Evolutionary conservation across 2,888 invertebrate genomes (phyloP).

Genomic region (Formica aserva): DNA sequence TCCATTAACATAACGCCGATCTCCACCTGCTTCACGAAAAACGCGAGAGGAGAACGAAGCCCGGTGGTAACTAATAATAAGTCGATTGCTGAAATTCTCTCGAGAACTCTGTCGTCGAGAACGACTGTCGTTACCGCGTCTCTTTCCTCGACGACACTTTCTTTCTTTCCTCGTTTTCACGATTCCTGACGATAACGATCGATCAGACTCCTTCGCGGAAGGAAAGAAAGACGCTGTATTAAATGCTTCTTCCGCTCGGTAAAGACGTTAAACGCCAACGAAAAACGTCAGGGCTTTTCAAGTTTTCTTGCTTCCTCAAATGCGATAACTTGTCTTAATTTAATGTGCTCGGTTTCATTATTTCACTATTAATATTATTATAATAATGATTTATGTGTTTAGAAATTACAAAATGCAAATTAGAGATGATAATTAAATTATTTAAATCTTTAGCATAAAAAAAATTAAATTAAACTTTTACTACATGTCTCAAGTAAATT

Average conservation of each 20-base stretch:
- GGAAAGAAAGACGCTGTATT: conserved; percentile 46
- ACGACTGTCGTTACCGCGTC: conserved; percentile 37
- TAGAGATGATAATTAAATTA: neutral
- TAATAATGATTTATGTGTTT: neutral
- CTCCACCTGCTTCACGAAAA: conserved; percentile 78
- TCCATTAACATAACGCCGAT: conserved; percentile 79
- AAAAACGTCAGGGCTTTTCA: conserved; percentile 29
- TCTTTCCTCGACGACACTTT: conserved; percentile 33
- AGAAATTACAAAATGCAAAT: neutral
- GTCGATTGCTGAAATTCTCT: conserved; percentile 27
- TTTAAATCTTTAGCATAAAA: neutral
- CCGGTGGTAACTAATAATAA: neutral
- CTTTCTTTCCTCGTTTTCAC: conserved; percentile 27
- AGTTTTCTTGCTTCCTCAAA: conserved; percentile 1
- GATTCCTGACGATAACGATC: conserved; percentile 52
- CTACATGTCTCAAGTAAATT: neutral
- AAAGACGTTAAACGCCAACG: conserved; percentile 34
- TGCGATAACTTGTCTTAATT: conserved; percentile 22
- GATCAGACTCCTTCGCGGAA: conserved; percentile 37
- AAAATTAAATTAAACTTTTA: neutral
- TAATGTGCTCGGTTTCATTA: neutral
- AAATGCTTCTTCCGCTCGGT: conserved; percentile 36
- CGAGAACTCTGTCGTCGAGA: conserved; percentile 26
- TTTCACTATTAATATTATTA: conserved; percentile 10
- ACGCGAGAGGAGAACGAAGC: conserved; percentile 55